phyloP scores from a whole-genome alignment of 2,113 vertebrate species.

The Lepidiolamprologus cunningtoni region DNA sequence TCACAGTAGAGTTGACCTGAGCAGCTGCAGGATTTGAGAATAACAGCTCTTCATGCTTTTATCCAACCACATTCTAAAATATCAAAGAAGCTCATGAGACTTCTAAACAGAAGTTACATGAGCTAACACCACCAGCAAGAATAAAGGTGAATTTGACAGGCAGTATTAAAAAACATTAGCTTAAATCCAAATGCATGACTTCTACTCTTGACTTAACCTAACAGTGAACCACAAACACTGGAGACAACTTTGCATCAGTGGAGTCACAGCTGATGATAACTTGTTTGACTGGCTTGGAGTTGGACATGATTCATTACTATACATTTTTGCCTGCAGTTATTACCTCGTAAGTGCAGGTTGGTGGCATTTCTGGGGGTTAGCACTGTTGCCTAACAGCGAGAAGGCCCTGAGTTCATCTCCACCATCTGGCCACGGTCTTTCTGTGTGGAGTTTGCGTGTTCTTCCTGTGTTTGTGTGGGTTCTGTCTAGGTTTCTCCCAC shows the following conservation, averaged over 20 bases:
- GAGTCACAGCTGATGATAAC: background rate
- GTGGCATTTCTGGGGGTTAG: background rate
- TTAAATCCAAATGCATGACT: background rate
- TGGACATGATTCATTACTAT: background rate
- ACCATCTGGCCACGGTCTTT: background rate
- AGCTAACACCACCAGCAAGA: background rate
- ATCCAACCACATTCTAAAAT: background rate
- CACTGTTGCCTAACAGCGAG: background rate
- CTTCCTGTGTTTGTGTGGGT: background rate
- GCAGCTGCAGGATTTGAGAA: background rate
- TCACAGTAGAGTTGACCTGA: background rate
- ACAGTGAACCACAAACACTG: background rate
- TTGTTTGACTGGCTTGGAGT: background rate
- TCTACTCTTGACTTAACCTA: background rate
- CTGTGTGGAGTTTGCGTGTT: background rate
- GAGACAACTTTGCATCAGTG: background rate
- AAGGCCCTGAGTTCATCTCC: background rate
- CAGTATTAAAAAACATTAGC: background rate
- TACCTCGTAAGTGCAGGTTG: background rate
- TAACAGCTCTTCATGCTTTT: background rate
- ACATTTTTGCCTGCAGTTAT: background rate
- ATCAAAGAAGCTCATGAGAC: fast-evolving
- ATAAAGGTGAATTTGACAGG: background rate
- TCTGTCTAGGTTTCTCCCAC: background rate
- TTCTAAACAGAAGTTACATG: background rate